Evolutionary conservation across 2,797 vertebrate genomes (phyloP), one percentile per base, ranked within the genome.

Genomic region (Ciconia nigra): DNA sequence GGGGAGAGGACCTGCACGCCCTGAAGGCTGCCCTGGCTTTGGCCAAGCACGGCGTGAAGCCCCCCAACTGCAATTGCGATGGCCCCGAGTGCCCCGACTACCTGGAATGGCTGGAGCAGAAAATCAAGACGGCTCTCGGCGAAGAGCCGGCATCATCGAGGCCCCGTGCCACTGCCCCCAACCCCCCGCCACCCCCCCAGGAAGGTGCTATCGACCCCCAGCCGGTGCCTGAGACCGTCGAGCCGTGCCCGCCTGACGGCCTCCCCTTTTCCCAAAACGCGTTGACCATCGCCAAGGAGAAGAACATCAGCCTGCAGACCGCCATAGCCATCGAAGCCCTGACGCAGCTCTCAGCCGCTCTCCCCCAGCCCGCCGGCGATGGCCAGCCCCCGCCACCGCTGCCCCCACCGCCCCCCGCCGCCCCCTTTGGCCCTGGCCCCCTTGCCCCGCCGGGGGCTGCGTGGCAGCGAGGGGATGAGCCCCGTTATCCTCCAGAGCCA

Each of bases 1-100:
- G 90, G 61, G 98, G 97, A 17, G 99, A 99, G 96, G 99, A 99
- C 96, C 97, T 99, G 54, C 98, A 98, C 51, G 99, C 98, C 51
- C 98, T 99, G 89, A 99, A 99, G 94, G 98, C 98, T 1, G 99
- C 99, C 83, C 98, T 99, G 97, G 98, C 97, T 93, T 98, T 99
- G 83, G 99, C 99, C 31, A 99, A 98, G 97, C 99, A 99, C 33
- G 99, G 99, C 33, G 98, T 99, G 96, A 99, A 99, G 94, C 99
- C 99, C 24, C 99, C 99, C 46, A 99, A 99, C 98, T 99, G 99
- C 98, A 99, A 99, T 97, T 99, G 99, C 76, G 99, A 99, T 15
- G 99, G 99, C 92, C 99, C 99, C 1, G 99, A 99, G 91, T 99
- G 99, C 98, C 99, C 99, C 7, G 99, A 99, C 98, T 99, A 99